phyloP scores from a whole-genome alignment of 2,888 invertebrate genomes.

The Lithodes maja region DNA sequence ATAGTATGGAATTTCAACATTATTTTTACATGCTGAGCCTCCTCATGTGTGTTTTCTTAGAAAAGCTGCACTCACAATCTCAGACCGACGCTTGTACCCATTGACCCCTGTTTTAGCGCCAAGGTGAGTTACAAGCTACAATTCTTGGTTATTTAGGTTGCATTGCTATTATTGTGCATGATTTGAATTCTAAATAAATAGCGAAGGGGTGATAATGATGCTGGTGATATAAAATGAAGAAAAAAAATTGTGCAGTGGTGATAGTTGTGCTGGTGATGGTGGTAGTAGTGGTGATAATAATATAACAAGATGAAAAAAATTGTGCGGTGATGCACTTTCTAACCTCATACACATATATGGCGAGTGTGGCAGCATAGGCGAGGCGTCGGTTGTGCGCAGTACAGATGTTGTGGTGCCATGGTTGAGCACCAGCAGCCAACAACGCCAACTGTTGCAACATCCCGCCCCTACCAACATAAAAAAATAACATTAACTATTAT shows the following conservation, averaged over 20 bases:
- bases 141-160: too few relatives aligned
- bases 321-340: constrained; percentile 25
- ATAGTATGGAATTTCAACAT: too few relatives aligned
- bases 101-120: too few relatives aligned
- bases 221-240: too few relatives aligned
- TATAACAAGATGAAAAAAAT: neutral
- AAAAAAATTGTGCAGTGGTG: neutral
- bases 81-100: too few relatives aligned
- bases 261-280: neutral
- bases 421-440: constrained; percentile 76
- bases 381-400: constrained; percentile 74
- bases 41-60: too few relatives aligned
- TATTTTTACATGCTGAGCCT: too few relatives aligned
- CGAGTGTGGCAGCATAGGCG: constrained; percentile 76
- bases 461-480: constrained; percentile 49
- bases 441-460: constrained; percentile 74
- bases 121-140: too few relatives aligned
- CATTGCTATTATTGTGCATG: too few relatives aligned
- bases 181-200: too few relatives aligned
- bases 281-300: neutral
- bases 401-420: constrained; percentile 75
- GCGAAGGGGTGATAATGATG: too few relatives aligned
- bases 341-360: constrained; percentile 76
- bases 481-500: neutral
- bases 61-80: too few relatives aligned